Evolutionary conservation across 37 sponge, comb jelly and placozoan genomes (phyloP), one percentile per base, ranked within the genome.

Genomic region (Lycopodina hypogea): DNA sequence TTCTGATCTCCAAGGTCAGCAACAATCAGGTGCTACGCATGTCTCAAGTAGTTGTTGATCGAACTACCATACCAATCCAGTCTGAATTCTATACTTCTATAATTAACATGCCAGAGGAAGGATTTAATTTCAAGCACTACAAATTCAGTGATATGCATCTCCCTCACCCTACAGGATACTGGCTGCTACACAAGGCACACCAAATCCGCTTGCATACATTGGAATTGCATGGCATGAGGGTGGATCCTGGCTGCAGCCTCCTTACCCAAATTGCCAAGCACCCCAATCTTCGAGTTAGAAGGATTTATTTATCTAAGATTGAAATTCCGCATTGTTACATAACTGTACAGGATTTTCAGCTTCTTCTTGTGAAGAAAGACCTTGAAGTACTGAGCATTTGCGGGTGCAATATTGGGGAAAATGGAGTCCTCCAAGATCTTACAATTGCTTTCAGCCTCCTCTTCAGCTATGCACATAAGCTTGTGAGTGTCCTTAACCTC

Each of bases 381-480:
- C 61, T 76, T 1, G 34, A 61, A 21, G 42, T 40, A 1, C 56
- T 73, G 3, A 73, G 55, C 57, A 53, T 55, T 42, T 23, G n/a
- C 15, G 56, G 53, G 42, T 73, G 74, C 19, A 51, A 73, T 32
- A 18, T 73, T 22, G 74, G 74, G 53, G 56, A 73, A 30, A 73
- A 51, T 52, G 74, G 74, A 30, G 42, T 73, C 1, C 55, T 73
- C 3, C 74, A 73, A 32, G 55, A 51, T 29, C 55, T 73, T 4
- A 55, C 74, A 6, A 35, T 42, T 21, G 56, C 74, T n/a, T n/a
- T 73, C 30, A 65, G 30, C 14, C 70, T 70, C 70, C 70, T 70
- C 42, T 70, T 40, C 23, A 70, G 45, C 45, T 40, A 38, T 17
- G 23, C 48, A 15, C 45, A 23, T 24, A 23, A 6, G 26, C 30